phyloP scores from a whole-genome alignment of 2,888 invertebrate genomes.

The Drosophila kuntzei region DNA sequence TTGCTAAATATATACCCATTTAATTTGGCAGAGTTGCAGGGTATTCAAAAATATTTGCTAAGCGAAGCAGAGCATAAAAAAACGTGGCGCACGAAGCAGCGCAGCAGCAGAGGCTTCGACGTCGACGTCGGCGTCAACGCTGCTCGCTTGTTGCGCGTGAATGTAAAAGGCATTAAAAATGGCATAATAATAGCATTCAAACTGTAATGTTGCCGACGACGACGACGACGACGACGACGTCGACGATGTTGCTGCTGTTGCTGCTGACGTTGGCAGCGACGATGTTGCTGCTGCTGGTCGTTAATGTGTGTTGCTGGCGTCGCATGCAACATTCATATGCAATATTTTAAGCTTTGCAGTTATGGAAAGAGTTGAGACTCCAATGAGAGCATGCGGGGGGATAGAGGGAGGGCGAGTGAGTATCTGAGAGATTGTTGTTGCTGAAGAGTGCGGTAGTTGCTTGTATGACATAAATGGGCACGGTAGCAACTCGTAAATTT shows the following conservation, averaged over 20 bases:
- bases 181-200: conserved; percentile 81
- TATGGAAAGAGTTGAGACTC: conserved; percentile 6
- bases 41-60: conserved; percentile 45
- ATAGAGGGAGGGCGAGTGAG: not conserved
- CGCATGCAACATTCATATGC: conserved; percentile 76
- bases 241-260: conserved; percentile 26
- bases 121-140: conserved; percentile 23
- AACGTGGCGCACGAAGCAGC: conserved; percentile 43
- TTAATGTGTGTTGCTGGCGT: conserved; percentile 61
- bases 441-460: conserved; percentile 31
- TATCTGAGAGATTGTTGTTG: conserved; percentile 17
- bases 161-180: conserved; percentile 62
- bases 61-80: conserved; percentile 53
- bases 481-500: conserved; percentile 77
- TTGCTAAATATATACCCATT: not conserved
- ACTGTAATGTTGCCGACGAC: conserved; percentile 68
- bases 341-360: conserved; percentile 66
- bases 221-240: conserved; percentile 14
- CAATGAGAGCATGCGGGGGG: not conserved
- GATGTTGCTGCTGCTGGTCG: conserved; percentile 45
- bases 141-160: conserved; percentile 57
- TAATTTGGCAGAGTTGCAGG: conserved; percentile 5
- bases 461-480: conserved; percentile 64
- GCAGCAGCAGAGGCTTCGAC: conserved; percentile 19
- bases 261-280: conserved; percentile 23